Base-by-base conservation (phyloP, 1,140 invertebrate genomes). In the Stratiolaelaps scimitus region DNA sequence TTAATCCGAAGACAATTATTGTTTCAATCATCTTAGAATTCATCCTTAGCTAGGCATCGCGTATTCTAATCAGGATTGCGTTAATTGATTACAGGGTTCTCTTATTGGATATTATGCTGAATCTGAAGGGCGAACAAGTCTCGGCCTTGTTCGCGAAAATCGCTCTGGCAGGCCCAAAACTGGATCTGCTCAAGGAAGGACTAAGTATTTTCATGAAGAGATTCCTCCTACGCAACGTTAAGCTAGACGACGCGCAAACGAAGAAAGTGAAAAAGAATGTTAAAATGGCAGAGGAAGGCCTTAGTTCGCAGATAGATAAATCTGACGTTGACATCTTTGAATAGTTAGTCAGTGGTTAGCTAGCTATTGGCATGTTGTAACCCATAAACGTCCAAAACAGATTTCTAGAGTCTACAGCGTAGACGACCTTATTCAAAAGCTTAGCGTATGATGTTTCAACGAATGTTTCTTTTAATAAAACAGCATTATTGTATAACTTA, bases 181-280 rank as follows among this genome's bases (percentile, higher is more conserved):
- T 89, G 2, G 80, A 83, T 71, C 76, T 83, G 70, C 84, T 90
- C 68, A 77, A 83, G 53, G 87, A 89, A 75, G 85, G 85, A 67
- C 72, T 90, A 0, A 74, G 81, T 65, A 75, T 90, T 7, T 90
- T 91, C 71, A 82, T 91, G 71, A 83, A 82, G 73, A 85, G 88
- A 75, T 89, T 89, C 71, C 71, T 89, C 0, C 68, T 87, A 1
- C 82, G 81, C 72, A 85, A 85, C 48, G 70, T 70, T 40, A 56
- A 68, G 6, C 67, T 68, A 17, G 66, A 68, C 1, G 47, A 44
- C 1, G 64, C 60, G 13, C 66, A 68, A 45, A 43, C 64, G 1
- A 20, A 65, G 17, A 71, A 69, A 47, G 43, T 71, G 10, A 19
- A 65, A 28, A 65, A 65, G 43, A 67, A 70, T 40, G 56, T 72